Base-by-base conservation (phyloP, 30 jellyfish, hydroid and myxozoan genomes). In the Aurelia coerulea region DNA sequence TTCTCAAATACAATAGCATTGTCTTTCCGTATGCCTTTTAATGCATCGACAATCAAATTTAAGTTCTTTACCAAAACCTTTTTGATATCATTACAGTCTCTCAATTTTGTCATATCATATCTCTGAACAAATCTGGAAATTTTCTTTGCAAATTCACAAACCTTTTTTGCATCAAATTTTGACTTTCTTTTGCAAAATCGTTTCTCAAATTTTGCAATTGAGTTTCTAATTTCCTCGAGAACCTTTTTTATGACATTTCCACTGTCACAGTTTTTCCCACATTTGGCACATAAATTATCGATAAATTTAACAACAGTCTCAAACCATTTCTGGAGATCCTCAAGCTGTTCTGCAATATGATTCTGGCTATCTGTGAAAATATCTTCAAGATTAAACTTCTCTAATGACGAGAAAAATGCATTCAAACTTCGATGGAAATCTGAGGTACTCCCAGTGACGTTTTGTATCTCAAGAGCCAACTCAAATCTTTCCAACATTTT, bases 311-410 rank as follows among this genome's bases (percentile, higher is more conserved):
- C 85, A 34, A 91, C 88, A 5, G 96, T 78, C 58, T 81, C 80
- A 83, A 86, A 94, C 99, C 99, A 94, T n/a, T 58, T 59, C 34
- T 94, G 99, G 32, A 94, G 77, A 62, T 94, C 77, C 33, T 79
- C 87, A 7, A 94, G 83, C 2, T 87, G 90, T 29, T 78, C 67
- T 37, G 87, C 78, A 69, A 88, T 70, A 50, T 90, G 84, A 42
- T 73, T 80, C 75, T 90, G 88, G 19, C 95, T 89, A 41, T 97
- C 84, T 63, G 84, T 68, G 50, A 94, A 78, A 6, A 89, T 84
- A 23, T 68, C 65, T 5, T 79, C 74, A 52, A 89, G 49, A 59
- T 94, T 90, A 80, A 94, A 84, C 67, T 58, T 82, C 13, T 84
- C 81, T 16, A 94, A 86, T 16, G 92, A 79, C 0, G 95, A 67